Evolutionary conservation across 2,113 vertebrate species (phyloP).

Genomic region (Hippopotamus amphibius): DNA sequence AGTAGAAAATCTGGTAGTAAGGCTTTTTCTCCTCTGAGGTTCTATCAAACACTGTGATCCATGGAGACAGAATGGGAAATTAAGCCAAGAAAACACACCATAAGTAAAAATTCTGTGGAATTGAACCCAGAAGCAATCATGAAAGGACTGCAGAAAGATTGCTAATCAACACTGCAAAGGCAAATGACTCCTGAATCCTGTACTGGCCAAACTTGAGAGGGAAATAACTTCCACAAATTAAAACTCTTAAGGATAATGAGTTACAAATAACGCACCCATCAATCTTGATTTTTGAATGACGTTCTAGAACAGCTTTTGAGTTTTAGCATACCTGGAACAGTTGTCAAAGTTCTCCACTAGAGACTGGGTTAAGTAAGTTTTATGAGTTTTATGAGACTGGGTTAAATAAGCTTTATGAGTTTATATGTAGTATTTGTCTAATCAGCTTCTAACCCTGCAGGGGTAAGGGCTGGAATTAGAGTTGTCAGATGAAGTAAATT

Average conservation of each 20-base stretch:
- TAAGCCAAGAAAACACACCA: slow-evolving; percentile 57
- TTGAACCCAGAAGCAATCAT: slow-evolving; percentile 63
- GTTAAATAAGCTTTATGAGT: slow-evolving; percentile 42
- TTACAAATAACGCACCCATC: slow-evolving; percentile 55
- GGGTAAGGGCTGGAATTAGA: slow-evolving; percentile 41
- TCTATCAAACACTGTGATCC: slow-evolving; percentile 56
- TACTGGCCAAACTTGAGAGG: not conserved
- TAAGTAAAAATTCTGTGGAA: slow-evolving; percentile 62
- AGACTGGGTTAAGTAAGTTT: not conserved
- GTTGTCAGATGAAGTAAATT: slow-evolving; percentile 69
- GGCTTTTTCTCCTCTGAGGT: slow-evolving; percentile 35
- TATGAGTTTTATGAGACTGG: not conserved
- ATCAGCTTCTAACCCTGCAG: slow-evolving; percentile 52
- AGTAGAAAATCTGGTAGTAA: slow-evolving; percentile 64
- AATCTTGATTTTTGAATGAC: slow-evolving; percentile 70
- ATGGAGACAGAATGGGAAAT: slow-evolving; percentile 62
- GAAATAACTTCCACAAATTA: slow-evolving; percentile 60
- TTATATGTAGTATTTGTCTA: slow-evolving; percentile 57
- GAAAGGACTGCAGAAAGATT: slow-evolving; percentile 33
- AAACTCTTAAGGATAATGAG: slow-evolving; percentile 1
- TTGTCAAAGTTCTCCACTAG: slow-evolving; percentile 58
- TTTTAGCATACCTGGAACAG: not conserved
- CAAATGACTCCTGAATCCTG: slow-evolving; percentile 42
- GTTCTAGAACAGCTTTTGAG: slow-evolving; percentile 64
- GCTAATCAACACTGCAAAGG: slow-evolving; percentile 22